These are phyloP conservation scores for Anthophora plumipes DNA, from an alignment of 2,888 invertebrate genomes.

Conservation along the genomic window DNA sequence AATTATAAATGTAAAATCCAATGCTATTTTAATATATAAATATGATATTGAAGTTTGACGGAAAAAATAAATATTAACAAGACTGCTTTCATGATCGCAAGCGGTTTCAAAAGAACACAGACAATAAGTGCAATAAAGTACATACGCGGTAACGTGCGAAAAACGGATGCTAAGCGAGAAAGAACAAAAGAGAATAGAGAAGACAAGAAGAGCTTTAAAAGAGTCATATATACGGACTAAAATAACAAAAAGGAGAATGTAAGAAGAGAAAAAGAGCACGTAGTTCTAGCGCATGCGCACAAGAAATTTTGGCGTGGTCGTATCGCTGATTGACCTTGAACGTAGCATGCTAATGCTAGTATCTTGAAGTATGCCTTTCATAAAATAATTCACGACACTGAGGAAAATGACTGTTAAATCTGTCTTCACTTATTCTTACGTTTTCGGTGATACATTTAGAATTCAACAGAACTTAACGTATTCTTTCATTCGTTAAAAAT, in stretches of 20 bases:
- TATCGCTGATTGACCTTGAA: conserved; percentile 31
- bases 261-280: conserved; percentile 12
- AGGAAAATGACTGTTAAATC: conserved; percentile 31
- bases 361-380: conserved; percentile 32
- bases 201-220: not conserved
- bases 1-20: conserved; percentile 17
- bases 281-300: conserved; percentile 45
- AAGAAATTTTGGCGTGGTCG: conserved; percentile 16
- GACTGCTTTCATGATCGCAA: not conserved
- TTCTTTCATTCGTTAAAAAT: too few relatives aligned
- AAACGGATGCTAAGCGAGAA: not conserved
- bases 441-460: conserved; percentile 14
- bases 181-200: not conserved
- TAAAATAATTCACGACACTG: conserved; percentile 51
- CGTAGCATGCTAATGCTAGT: conserved; percentile 34
- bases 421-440: conserved; percentile 2
- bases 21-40: conserved; percentile 2
- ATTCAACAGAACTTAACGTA: too few relatives aligned
- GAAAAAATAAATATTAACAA: conserved; percentile 19
- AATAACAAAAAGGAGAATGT: not conserved
- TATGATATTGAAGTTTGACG: conserved; percentile 8
- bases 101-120: conserved; percentile 53
- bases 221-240: not conserved
- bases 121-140: conserved; percentile 43
- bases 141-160: conserved; percentile 1